These are phyloP conservation scores for Carabus problematicus DNA, from an alignment of 2,888 invertebrate species.

Conservation along the genomic window DNA sequence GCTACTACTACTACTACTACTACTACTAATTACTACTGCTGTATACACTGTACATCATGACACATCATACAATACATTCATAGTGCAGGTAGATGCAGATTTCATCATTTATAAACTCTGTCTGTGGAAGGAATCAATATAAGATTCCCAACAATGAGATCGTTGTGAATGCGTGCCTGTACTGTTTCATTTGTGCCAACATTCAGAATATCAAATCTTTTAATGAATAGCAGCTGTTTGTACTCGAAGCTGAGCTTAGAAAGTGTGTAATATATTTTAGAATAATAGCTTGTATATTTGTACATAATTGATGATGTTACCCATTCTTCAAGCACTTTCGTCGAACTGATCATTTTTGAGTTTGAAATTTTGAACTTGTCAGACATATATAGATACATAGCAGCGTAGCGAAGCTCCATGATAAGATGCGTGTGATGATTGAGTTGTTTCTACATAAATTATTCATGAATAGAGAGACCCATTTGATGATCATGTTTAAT, in stretches of 20 bases:
- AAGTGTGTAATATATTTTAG: slow-evolving; percentile 58
- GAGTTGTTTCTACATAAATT: too few species aligned
- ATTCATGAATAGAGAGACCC: too few species aligned
- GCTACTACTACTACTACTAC: neutral
- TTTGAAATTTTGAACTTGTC: slow-evolving; percentile 38
- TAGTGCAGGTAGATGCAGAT: too few species aligned
- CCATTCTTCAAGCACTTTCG: slow-evolving; percentile 37
- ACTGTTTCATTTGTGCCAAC: slow-evolving; percentile 57
- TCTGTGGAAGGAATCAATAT: slow-evolving; percentile 25
- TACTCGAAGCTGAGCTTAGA: slow-evolving; percentile 49
- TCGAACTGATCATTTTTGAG: slow-evolving; percentile 41
- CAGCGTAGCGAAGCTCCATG: too few species aligned
- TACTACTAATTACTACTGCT: neutral
- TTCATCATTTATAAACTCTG: neutral
- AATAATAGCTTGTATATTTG: slow-evolving; percentile 58
- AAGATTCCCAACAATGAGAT: slow-evolving; percentile 40
- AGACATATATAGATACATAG: neutral
- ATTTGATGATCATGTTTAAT: too few species aligned
- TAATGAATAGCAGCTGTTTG: slow-evolving; percentile 41
- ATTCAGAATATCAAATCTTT: slow-evolving; percentile 48
- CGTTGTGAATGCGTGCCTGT: slow-evolving; percentile 52
- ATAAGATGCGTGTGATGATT: too few species aligned
- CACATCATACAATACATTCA: too few species aligned
- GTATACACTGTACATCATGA: too few species aligned
- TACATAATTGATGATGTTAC: slow-evolving; percentile 55